Base-by-base conservation (phyloP, 1,140 invertebrate species). In the Heliconius himera region DNA sequence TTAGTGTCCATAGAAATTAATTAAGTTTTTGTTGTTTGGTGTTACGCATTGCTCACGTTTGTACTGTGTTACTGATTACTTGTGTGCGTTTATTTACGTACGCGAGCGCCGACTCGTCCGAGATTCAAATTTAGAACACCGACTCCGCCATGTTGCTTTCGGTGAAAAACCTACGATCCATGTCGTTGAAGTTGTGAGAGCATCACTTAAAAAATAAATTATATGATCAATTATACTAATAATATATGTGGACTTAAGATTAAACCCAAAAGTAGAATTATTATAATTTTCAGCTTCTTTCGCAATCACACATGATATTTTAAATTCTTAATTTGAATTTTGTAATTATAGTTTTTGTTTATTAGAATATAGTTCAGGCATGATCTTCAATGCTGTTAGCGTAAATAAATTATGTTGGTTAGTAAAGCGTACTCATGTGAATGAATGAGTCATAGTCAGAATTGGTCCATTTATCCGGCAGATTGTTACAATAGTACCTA, bases 21-120 rank as follows among this genome's bases (percentile, higher is more conserved):
- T 82, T 16, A 78, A 82, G 76, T 78, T 79, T 76, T 74, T 80
- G 77, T 83, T 87, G 81, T 87, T 82, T 84, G 74, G 76, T 81
- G 79, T 88, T 88, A 83, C 84, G 87, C 80, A 86, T 89, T 88
- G 84, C 79, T 87, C 83, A 85, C 84, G 82, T 87, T 91, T 92
- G 89, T 91, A 92, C 93, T 92, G 88, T 91, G 89, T 93, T 94
- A 93, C 91, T 93, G 91, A 92, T 91, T 92, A 87, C 89, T 89
- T 86, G 88, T 94, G 93, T 94, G 92, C 91, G 93, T 93, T 93
- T 93, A 94, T 94, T 93, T 94, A 94, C 91, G 92, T 94, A 93
- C 91, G 89, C 91, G 91, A 93, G 91, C 93, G 91, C 92, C 93
- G 91, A 92, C 92, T 94, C 92, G 93, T 93, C 92, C 93, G 92